Conservation (phyloP, 2,113 vertebrate genomes). For the Rutilus rutilus region DNA sequence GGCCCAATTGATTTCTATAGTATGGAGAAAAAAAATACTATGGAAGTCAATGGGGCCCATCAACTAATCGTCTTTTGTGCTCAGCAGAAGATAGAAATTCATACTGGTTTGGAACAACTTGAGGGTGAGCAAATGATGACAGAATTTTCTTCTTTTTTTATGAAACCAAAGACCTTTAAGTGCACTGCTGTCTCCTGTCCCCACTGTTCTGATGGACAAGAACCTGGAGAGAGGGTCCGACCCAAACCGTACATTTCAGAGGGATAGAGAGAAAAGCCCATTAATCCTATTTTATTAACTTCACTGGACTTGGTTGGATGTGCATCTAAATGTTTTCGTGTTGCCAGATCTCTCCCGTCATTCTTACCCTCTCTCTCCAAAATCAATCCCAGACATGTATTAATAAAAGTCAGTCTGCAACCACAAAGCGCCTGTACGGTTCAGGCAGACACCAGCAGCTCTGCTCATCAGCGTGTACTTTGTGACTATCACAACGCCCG, state of each 20-base stretch:
- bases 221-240: conserved; percentile 67
- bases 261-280: conserved; percentile 45
- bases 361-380: background rate
- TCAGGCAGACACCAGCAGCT: conserved; percentile 2
- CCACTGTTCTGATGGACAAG: conserved; percentile 70
- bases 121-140: too few species aligned
- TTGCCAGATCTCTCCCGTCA: conserved; percentile 34
- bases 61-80: too few species aligned
- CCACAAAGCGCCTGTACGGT: background rate
- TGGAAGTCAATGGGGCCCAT: too few species aligned
- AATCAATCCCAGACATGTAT: conserved; percentile 48
- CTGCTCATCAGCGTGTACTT: background rate
- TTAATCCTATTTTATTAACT: conserved; percentile 70
- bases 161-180: background rate
- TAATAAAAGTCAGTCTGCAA: conserved; percentile 43
- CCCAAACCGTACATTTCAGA: conserved; percentile 28
- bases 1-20: too few species aligned
- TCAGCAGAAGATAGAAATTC: too few species aligned
- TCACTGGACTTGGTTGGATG: conserved; percentile 47
- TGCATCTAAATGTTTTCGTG: conserved; percentile 39
- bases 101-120: too few species aligned
- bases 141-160: too few species aligned
- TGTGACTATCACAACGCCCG: background rate
- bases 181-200: conserved; percentile 61
- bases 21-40: too few species aligned